Conservation (phyloP, 2,888 invertebrate genomes). For the Onchidella celtica region DNA sequence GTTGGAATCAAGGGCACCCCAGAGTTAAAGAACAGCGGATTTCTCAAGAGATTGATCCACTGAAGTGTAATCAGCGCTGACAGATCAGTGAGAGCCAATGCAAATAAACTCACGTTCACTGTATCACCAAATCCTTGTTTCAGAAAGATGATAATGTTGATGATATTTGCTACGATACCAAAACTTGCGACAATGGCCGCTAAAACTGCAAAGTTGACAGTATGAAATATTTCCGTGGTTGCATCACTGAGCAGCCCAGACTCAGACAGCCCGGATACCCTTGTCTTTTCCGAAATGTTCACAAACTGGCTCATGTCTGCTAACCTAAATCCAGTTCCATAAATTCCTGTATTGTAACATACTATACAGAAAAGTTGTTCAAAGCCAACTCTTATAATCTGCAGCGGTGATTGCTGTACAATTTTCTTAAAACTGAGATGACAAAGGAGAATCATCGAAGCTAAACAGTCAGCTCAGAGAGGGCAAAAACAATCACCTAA, state of each 20-base stretch:
- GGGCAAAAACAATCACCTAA: no score
- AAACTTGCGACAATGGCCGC: not conserved
- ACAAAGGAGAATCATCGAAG: no score
- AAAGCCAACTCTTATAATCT: no score
- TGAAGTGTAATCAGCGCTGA: not conserved
- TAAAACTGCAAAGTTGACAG: not conserved
- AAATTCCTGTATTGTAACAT: no score
- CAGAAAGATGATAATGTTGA: not conserved
- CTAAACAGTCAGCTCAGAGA: no score
- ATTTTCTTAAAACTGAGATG: no score
- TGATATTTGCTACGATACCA: not conserved
- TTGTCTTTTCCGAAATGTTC: no score
- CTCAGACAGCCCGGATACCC: no score
- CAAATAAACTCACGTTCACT: constrained; percentile 1
- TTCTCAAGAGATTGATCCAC: constrained; percentile 1
- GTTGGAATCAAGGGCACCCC: not conserved
- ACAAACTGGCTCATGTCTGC: no score
- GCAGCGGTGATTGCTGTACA: no score
- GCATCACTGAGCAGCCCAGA: not conserved
- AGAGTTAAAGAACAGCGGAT: constrained; percentile 14
- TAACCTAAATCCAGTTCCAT: no score
- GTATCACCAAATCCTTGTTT: constrained; percentile 12
- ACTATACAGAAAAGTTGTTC: no score
- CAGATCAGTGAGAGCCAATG: not conserved
- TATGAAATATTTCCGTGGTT: not conserved